phyloP scores from a whole-genome alignment of 1,140 invertebrate species.

The Bombus fervidus region DNA sequence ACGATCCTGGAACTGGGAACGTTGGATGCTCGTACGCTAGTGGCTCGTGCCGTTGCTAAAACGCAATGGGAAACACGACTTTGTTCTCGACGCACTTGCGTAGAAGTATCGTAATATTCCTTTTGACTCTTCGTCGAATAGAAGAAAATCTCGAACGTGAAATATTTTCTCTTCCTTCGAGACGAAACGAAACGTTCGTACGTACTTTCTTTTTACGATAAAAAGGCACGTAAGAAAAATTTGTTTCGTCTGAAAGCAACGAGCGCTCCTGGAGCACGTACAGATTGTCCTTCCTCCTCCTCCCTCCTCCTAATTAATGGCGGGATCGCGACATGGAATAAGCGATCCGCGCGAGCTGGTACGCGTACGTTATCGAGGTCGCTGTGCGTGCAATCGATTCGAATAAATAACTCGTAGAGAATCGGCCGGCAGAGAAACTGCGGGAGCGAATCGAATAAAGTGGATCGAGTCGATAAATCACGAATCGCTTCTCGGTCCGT shows the following conservation, averaged over 20 bases:
- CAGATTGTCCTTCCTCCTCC: no score
- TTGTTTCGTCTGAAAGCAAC: no score
- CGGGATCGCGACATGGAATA: not conserved
- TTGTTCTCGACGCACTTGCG: not conserved
- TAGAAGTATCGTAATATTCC: no score
- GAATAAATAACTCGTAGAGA: conserved; percentile 34
- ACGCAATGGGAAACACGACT: not conserved
- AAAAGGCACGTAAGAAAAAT: no score
- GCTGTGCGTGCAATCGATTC: conserved; percentile 9
- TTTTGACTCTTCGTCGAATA: not conserved
- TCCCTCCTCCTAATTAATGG: not conserved
- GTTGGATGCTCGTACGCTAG: not conserved
- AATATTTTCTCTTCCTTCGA: not conserved
- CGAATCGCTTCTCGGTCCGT: conserved; percentile 53
- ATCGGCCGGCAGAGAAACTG: conserved; percentile 3
- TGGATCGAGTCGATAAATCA: conserved; percentile 59
- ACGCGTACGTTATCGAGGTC: conserved; percentile 14
- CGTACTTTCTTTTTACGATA: not conserved
- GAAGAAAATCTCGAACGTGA: not conserved
- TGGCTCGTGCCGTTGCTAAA: conserved; percentile 10
- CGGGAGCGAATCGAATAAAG: conserved; percentile 56
- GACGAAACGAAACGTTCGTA: no score
- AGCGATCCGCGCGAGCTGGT: not conserved
- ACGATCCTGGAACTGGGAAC: no score
- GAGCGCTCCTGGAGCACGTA: no score